Base-by-base conservation (phyloP, 2,888 invertebrate species). In the Diplazon laetatorius region DNA sequence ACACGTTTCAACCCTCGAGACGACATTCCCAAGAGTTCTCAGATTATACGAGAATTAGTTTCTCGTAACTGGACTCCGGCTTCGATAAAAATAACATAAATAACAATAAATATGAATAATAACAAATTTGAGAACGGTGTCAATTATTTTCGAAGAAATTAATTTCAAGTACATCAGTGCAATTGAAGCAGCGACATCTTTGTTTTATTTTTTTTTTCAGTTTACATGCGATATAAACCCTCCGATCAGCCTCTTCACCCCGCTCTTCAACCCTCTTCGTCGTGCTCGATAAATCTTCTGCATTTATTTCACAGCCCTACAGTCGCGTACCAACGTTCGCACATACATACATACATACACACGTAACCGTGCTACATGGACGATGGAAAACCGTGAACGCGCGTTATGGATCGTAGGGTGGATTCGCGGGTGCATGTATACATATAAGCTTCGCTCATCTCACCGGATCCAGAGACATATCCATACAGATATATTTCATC, bases 211-310 rank as follows among this genome's bases (percentile, higher is more conserved):
- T n/a, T n/a, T n/a, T n/a, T n/a, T n/a, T n/a, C n/a, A n/a, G n/a
- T n/a, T n/a, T n/a, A n/a, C n/a, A n/a, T n/a, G n/a, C n/a, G n/a
- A 66, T 73, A 55, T 30, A 69, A 69, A 72, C 75, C 72, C 78
- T 70, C 42, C 52, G 57, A 60, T 46, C 57, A 25, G 30, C n/a
- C 52, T 30, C 52, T 14, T 78, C 65, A 37, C 50, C 46, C 62
- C 44, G 63, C 52, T 59, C 66, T 18, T 44, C 37, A 30, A 52
- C 50, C 52, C 71, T 79, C 74, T 69, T 2, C 79, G 68, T 77
- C 76, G 68, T 65, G 79, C 79, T 71, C 77, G 74, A 81, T 81
- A 81, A 81, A 81, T 79, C 81, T 81, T 74, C 65, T 50, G 59
- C 72, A 68, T 79, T 79, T 66, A 66, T 74, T 70, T 79, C 78